phyloP scores from a whole-genome alignment of 2,797 vertebrate genomes.

The Gallinago stenura region DNA sequence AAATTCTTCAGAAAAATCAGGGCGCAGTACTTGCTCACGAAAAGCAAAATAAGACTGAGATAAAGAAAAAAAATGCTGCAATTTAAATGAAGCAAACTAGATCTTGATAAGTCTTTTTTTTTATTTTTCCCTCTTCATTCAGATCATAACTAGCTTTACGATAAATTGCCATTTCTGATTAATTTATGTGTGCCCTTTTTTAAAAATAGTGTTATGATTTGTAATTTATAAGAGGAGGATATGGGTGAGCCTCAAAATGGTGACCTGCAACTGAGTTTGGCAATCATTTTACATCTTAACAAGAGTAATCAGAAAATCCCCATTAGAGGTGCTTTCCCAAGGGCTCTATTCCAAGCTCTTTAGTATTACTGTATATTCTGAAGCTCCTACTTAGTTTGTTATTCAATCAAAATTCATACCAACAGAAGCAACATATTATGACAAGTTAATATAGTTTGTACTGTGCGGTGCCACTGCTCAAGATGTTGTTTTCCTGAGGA shows the following conservation, averaged over 20 bases:
- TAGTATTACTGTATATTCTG: not conserved
- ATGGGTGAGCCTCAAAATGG: not conserved
- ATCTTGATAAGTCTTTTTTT: not conserved
- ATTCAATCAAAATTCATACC: not conserved
- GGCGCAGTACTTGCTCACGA: not conserved
- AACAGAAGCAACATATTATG: slow-evolving; percentile 27
- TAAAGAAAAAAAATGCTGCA: not conserved
- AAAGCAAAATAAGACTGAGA: slow-evolving; percentile 1
- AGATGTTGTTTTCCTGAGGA: not conserved
- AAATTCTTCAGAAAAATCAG: not conserved
- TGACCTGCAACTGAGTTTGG: not conserved
- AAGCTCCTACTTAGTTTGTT: not conserved
- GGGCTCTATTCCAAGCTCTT: not conserved
- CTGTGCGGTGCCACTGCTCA: not conserved
- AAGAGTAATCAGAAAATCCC: not conserved
- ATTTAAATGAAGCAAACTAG: not conserved
- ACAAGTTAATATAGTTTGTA: slow-evolving; percentile 1
- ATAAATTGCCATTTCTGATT: not conserved
- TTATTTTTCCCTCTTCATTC: not conserved
- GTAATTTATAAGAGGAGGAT: not conserved
- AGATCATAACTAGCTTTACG: not conserved
- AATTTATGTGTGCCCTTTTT: not conserved
- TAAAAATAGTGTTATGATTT: not conserved
- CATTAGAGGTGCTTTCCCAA: not conserved
- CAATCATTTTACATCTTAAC: not conserved